phyloP scores from a whole-genome alignment of 2,888 invertebrate genomes.

The Tolmerus cingulatus region DNA sequence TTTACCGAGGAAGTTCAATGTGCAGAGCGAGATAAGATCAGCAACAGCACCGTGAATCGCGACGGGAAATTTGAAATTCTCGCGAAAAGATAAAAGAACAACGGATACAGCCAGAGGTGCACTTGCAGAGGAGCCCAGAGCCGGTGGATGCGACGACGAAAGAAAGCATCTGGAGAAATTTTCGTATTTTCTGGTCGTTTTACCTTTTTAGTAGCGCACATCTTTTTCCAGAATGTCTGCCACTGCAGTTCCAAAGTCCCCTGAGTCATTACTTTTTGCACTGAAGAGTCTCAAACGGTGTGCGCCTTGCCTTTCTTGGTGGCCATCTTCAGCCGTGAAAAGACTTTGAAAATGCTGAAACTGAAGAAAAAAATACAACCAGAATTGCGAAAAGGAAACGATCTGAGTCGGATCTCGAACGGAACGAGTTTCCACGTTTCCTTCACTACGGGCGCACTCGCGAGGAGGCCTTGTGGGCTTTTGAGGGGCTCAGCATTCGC shows the following conservation, averaged over 20 bases:
- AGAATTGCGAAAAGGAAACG: not conserved
- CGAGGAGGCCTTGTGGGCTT: not conserved
- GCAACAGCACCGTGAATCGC: not conserved
- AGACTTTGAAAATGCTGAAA: not conserved
- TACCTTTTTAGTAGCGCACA: constrained; percentile 15
- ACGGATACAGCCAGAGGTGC: not conserved
- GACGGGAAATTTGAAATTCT: constrained; percentile 17
- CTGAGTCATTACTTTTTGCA: constrained; percentile 7
- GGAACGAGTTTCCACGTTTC: constrained; percentile 12
- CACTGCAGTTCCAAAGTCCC: not conserved
- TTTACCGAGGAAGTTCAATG: not conserved
- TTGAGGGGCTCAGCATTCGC: not conserved
- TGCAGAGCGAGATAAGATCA: constrained; percentile 2
- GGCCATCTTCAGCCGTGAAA: constrained; percentile 26
- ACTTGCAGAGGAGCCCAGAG: not conserved
- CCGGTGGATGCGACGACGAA: not conserved
- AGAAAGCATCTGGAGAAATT: constrained; percentile 38
- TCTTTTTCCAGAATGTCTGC: constrained; percentile 29
- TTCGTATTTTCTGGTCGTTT: constrained; percentile 13
- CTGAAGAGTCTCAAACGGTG: not conserved
- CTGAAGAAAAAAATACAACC: not conserved
- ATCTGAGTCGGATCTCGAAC: not conserved
- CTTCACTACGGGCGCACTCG: not conserved
- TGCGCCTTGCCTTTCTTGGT: constrained; percentile 17
- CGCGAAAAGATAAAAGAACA: constrained; percentile 19